Evolutionary conservation across 2,888 invertebrate species (phyloP), one percentile per base, ranked within the genome.

Genomic region (Lasioglossum oenotherae): DNA sequence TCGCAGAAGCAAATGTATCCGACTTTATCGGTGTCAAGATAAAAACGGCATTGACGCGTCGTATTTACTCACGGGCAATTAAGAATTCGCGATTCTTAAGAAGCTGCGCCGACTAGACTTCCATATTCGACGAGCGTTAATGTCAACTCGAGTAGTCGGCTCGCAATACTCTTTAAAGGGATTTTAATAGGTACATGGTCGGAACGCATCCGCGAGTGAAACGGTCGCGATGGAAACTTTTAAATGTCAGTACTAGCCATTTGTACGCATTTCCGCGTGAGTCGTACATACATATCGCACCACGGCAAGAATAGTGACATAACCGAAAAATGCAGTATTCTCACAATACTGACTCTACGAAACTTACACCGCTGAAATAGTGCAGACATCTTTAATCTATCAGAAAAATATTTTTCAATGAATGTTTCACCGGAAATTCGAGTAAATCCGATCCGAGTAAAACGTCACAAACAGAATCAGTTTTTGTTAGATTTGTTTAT

Each of bases 241-340:
- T 78, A 88, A 89, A 89, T 85, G 87, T 88, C 87, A 87, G 64
- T 74, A 38, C 23, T 53, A 19, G 41, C 4, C 35, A 38, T 57
- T 49, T 69, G 14, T 46, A 74, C 71, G 44, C 41, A 78, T 87
- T 88, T 87, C 57, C 71, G 79, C 74, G 80, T 82, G 44, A 76
- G 64, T 64, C 6, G 64, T 16, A 64, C 14, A 16, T 38, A 12
- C 14, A 16, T 38, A 12, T n/a, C 10, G 57, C 10, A 57, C 12
- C n/a, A 1, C 10, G 12, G 4, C 12, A 57, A 57, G 10, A n/a
- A 57, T 12, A 57, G 4, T 16, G 16, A 46, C 16, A 46, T 46
- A 46, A 46, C 41, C 41, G 12, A 44, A 16, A 46, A 46, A 46
- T 46, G 14, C 46, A 0, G 46, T 38, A 38, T 38, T 44, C 44